Evolutionary conservation across 2,113 vertebrate species (phyloP).

Genomic region (Micronycteris hirsuta): DNA sequence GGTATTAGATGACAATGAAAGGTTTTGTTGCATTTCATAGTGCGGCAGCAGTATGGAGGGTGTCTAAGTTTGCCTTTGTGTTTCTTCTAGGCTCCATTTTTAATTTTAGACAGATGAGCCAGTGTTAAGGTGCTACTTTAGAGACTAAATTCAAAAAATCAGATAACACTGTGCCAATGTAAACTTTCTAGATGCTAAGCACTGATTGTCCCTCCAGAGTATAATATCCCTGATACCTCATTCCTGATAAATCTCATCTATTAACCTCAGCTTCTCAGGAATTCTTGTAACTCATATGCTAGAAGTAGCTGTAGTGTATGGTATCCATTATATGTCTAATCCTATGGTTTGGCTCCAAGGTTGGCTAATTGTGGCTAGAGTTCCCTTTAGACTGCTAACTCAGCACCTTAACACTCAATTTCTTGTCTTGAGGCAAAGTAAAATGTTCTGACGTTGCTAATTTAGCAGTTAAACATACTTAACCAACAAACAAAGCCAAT

Average conservation of each 20-base stretch:
- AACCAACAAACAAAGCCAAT: background rate
- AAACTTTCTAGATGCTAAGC: slow-evolving; percentile 59
- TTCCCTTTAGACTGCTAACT: slow-evolving; percentile 26
- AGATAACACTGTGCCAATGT: slow-evolving; percentile 70
- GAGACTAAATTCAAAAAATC: slow-evolving; percentile 63
- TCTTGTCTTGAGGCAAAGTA: slow-evolving; percentile 43
- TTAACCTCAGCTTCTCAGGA: slow-evolving; percentile 70
- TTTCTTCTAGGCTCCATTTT: slow-evolving; percentile 45
- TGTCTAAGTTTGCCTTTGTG: slow-evolving; percentile 26
- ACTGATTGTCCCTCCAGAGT: slow-evolving; percentile 49
- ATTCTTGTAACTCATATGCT: slow-evolving; percentile 39
- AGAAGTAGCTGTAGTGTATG: slow-evolving; percentile 47
- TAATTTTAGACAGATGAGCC: slow-evolving; percentile 59
- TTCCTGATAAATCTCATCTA: slow-evolving; percentile 57
- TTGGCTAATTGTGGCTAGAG: slow-evolving; percentile 33
- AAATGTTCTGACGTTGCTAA: slow-evolving; percentile 26
- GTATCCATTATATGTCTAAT: slow-evolving; percentile 35
- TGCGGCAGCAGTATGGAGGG: background rate
- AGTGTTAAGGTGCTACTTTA: slow-evolving; percentile 73
- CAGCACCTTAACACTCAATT: slow-evolving; percentile 25
- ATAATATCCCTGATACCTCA: slow-evolving; percentile 67
- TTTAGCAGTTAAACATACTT: slow-evolving; percentile 48
- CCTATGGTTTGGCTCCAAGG: slow-evolving; percentile 34
- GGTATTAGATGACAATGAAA: slow-evolving; percentile 15
- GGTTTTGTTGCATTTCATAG: slow-evolving; percentile 21